A percentile compares a stretch with the other conserved stretches of the same genome.
Conservation (phyloP, 2,797 vertebrate species). For the Leptatherina wallacei region DNA sequence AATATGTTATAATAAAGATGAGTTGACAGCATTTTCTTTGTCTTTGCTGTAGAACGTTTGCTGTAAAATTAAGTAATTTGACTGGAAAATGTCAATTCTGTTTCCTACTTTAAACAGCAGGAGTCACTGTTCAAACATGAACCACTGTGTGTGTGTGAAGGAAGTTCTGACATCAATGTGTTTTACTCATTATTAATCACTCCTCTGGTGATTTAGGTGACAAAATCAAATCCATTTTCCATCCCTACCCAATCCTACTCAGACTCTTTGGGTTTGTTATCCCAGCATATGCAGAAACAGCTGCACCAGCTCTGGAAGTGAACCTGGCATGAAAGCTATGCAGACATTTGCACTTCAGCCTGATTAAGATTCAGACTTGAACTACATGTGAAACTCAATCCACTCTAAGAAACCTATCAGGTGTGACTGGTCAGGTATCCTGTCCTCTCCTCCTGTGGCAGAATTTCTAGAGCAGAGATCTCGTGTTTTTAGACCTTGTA, state of each 20-base stretch:
- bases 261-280: background rate
- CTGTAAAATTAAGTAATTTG: background rate
- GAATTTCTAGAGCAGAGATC: background rate
- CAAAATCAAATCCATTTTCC: background rate
- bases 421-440: slow-evolving; percentile 23
- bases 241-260: background rate
- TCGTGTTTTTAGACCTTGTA: slow-evolving; percentile 1
- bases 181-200: background rate
- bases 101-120: slow-evolving; percentile 49
- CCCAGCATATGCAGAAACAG: background rate
- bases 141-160: background rate
- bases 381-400: slow-evolving; percentile 42
- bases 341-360: background rate
- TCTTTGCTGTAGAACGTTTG: background rate
- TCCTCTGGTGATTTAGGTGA: background rate
- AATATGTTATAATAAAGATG: background rate
- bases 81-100: background rate
- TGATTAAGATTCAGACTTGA: slow-evolving; percentile 27
- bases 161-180: background rate
- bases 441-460: background rate
- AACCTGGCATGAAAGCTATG: slow-evolving; percentile 2
- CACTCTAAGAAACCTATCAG: slow-evolving; percentile 7
- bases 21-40: background rate
- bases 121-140: slow-evolving; percentile 53
- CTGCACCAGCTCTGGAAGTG: background rate